Evolutionary conservation across 2,113 vertebrate genomes (phyloP), one percentile per base, ranked within the genome.

Genomic region (Thermophis baileyi): DNA sequence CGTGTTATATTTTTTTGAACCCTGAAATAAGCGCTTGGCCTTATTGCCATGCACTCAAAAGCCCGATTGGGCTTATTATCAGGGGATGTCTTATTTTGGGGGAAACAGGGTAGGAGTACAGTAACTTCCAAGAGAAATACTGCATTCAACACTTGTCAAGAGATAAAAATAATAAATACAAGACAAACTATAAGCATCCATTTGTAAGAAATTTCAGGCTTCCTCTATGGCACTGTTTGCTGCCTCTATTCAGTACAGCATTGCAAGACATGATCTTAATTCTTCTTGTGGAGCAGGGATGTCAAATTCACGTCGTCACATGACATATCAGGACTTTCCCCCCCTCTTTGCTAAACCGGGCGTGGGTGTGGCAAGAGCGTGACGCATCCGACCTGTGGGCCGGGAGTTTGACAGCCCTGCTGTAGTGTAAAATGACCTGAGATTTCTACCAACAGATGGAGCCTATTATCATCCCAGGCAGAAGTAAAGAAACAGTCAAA

Each of bases 401-500:
- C 2, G 8, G 24, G 24, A 9, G 55, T 25, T 57, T 57, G 55
- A 57, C 8, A 57, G 55, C 24, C 55, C 24, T 57, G 55, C 55
- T 25, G 8, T 91, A 94, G 95, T 89, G 92, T 81, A 50, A 30
- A 93, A 44, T 93, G 91, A 96, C 95, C 94, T 95, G 95, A 96
- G 96, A 94, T 95, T 96, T 94, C 81, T 93, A 92, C 85, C 96
- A 92, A 40, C 24, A 88, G 94, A 54, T 46, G 51, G 53, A 93
- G 94, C 95, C 88, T 89, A 93, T 89, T 88, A 92, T 47, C 63
- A 51, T 92, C 91, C 93, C 88, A 60, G 12, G 93, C 1, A 94
- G 93, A 94, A 96, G 94, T 90, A 0, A 90, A 92, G 93, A 85
- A 96, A 96, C 94, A 96, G 94, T 96, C 93, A 94, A 90, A 93